These are phyloP conservation scores for Chelonus formosanus DNA, from an alignment of 2,888 invertebrate genomes.

Conservation along the genomic window DNA sequence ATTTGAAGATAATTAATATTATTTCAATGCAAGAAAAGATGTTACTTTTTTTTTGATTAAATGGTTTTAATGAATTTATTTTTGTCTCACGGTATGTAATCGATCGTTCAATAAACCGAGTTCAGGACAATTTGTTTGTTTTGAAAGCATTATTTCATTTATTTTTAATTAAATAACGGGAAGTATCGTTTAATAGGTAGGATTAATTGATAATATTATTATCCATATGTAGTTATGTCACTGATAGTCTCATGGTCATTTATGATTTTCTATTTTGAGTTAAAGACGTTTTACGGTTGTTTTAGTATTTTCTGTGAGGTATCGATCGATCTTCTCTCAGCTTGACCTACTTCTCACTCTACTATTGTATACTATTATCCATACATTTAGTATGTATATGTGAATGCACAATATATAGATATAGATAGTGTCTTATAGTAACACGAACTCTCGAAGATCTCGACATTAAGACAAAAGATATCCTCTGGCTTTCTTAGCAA, in stretches of 20 bases:
- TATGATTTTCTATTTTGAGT: constrained; percentile 9
- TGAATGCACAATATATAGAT: neutral
- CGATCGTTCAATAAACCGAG: no score
- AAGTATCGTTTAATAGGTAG: no score
- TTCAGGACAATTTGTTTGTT: no score
- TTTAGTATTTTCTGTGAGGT: constrained; percentile 16
- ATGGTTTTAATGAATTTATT: no score
- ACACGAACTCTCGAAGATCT: constrained; percentile 3
- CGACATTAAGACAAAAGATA: constrained; percentile 14
- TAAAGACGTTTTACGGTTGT: constrained; percentile 19
- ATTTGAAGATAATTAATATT: no score
- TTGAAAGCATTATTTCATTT: no score
- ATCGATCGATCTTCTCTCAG: constrained; percentile 28
- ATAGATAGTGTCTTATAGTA: constrained; percentile 3
- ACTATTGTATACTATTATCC: constrained; percentile 9
- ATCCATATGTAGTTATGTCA: neutral
- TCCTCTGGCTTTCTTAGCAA: constrained; percentile 20
- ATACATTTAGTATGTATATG: constrained; percentile 3
- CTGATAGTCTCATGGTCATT: constrained; percentile 10
- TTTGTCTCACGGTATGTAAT: no score
- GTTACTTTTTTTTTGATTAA: no score
- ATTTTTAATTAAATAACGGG: no score
- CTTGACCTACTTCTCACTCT: constrained; percentile 32
- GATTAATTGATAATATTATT: no score
- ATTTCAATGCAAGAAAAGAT: no score